These are phyloP conservation scores for Aurelia sp. DNA, from an alignment of 30 jellyfish, hydroid and myxozoan genomes.

Conservation along the genomic window DNA sequence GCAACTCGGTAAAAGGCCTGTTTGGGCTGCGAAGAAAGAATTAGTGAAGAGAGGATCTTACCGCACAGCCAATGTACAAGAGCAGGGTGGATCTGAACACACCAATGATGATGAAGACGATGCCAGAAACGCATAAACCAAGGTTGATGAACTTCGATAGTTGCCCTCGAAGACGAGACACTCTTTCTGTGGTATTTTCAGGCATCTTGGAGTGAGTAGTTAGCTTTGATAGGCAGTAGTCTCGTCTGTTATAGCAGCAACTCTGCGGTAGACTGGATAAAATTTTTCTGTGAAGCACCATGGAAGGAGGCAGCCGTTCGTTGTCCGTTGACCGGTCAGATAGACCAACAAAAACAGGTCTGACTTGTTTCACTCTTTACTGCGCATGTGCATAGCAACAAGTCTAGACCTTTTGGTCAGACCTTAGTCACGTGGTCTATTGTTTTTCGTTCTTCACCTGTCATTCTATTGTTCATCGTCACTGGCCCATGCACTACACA, in stretches of 20 bases:
- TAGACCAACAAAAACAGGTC: slow-evolving; percentile 32
- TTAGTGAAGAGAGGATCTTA: slow-evolving; percentile 1
- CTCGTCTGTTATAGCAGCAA: no score
- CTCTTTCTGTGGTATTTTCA: slow-evolving; percentile 9
- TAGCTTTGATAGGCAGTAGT: no score
- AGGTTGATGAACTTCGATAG: slow-evolving; percentile 57
- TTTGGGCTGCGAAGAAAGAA: no score
- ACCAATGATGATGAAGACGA: slow-evolving; percentile 61
- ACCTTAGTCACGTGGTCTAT: slow-evolving; percentile 54
- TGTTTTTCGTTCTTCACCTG: not conserved
- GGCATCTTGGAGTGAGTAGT: slow-evolving; percentile 11
- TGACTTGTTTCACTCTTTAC: slow-evolving; percentile 14
- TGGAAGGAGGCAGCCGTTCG: no score
- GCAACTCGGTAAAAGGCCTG: no score
- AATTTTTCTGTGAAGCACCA: slow-evolving; percentile 3
- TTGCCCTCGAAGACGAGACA: slow-evolving; percentile 27
- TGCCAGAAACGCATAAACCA: slow-evolving; percentile 61
- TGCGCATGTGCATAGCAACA: slow-evolving; percentile 48
- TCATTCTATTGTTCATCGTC: not conserved
- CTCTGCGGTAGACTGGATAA: not conserved
- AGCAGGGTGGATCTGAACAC: slow-evolving; percentile 68
- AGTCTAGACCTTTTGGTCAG: slow-evolving; percentile 77
- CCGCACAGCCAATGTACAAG: slow-evolving; percentile 81
- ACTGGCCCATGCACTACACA: not conserved
- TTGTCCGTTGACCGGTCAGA: not conserved